A percentile compares a stretch with the other conserved stretches of the same genome.
These are phyloP conservation scores for Myripristis murdjan DNA, from an alignment of 2,797 vertebrate species.

Conservation along the genomic window DNA sequence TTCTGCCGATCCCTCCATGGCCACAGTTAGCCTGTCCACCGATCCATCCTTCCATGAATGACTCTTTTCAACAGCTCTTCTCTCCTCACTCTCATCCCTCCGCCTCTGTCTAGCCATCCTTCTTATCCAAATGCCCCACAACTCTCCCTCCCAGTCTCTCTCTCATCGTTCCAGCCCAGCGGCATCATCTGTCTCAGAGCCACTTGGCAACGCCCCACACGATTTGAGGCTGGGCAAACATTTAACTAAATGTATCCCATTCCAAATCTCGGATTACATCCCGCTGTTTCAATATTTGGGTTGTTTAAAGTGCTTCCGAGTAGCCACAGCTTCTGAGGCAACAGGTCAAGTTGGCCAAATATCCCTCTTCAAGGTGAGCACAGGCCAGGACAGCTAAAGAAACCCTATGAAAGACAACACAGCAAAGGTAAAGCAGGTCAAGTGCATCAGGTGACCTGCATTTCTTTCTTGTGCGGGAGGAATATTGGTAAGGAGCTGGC, in stretches of 20 bases:
- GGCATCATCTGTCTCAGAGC: constrained; percentile 68
- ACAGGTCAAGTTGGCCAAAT: constrained; percentile 60
- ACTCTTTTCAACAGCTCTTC: constrained; percentile 61
- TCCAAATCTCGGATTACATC: constrained; percentile 81
- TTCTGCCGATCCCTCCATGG: constrained; percentile 48
- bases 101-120: constrained; percentile 49
- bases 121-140: constrained; percentile 47
- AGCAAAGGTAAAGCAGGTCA: constrained; percentile 18
- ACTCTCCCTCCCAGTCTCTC: constrained; percentile 21
- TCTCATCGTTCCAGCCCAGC: constrained; percentile 50
- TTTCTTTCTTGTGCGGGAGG: constrained; percentile 20
- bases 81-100: constrained; percentile 32
- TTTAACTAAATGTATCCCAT: constrained; percentile 78
- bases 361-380: constrained; percentile 20
- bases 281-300: constrained; percentile 83
- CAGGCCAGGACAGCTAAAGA: constrained; percentile 6
- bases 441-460: constrained; percentile 24
- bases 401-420: constrained; percentile 12
- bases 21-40: constrained; percentile 45
- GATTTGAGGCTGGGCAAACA: constrained; percentile 79
- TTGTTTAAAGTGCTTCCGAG: constrained; percentile 60
- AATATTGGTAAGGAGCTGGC: constrained; percentile 31
- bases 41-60: constrained; percentile 66
- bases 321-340: constrained; percentile 62
- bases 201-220: constrained; percentile 76